Evolutionary conservation across 1,140 invertebrate species (phyloP).

Genomic region (Belonocnema kinseyi): DNA sequence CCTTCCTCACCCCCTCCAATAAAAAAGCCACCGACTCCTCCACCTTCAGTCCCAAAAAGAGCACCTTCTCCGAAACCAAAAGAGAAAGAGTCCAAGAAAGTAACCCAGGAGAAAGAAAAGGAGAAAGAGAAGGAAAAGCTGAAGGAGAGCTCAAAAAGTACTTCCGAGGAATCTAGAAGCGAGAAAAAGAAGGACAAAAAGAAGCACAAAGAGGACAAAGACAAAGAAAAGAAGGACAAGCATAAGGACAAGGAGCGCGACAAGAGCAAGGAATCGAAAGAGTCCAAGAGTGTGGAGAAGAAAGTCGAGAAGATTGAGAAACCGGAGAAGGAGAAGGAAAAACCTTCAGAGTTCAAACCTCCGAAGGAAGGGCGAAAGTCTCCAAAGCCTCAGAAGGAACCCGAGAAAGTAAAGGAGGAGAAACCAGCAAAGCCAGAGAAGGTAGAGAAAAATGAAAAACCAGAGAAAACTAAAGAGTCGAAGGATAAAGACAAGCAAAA

Average conservation of each 20-base stretch:
- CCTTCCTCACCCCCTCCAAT: conserved; percentile 55
- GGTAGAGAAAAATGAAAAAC: conserved; percentile 59
- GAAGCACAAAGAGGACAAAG: conserved; percentile 74
- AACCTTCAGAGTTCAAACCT: conserved; percentile 75
- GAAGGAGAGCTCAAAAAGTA: conserved; percentile 60
- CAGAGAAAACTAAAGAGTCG: conserved; percentile 71
- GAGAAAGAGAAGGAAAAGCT: conserved; percentile 71
- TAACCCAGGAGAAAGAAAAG: conserved; percentile 58
- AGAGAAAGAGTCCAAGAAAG: conserved; percentile 60
- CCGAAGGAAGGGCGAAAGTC: conserved; percentile 76
- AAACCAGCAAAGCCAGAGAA: conserved; percentile 71
- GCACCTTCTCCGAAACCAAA: conserved; percentile 74
- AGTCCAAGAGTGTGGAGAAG: conserved; percentile 63
- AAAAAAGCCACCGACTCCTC: conserved; percentile 70
- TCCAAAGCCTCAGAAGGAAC: conserved; percentile 72
- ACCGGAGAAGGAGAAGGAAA: conserved; percentile 72
- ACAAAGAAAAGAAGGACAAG: conserved; percentile 74
- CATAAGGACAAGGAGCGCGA: conserved; percentile 75
- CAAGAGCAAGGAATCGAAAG: conserved; percentile 49
- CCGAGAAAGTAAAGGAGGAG: conserved; percentile 63
- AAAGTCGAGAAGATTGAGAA: conserved; percentile 64
- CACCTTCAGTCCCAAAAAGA: conserved; percentile 63
- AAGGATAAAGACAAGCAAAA: conserved; percentile 70
- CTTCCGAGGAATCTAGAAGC: conserved; percentile 68
- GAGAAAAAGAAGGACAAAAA: conserved; percentile 75